Percentiles rank a stretch among this genome's conserved stretches.
Conservation (phyloP, 2,888 invertebrate genomes). For the Papilio protenor region DNA sequence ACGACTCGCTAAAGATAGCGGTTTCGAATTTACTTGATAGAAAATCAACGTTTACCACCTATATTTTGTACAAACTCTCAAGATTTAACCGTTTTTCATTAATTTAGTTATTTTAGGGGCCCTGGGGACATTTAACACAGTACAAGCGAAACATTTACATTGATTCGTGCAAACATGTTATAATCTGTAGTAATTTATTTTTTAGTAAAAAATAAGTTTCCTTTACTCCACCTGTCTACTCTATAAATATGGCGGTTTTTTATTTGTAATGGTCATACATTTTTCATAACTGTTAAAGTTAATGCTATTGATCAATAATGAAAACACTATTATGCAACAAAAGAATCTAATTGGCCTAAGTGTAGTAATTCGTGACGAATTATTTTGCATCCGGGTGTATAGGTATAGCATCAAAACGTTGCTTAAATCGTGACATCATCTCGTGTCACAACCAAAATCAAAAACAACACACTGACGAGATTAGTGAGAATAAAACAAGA, state of each 20-base stretch:
- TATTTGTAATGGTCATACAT: not conserved
- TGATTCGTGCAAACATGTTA: not conserved
- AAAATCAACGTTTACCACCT: constrained; percentile 64
- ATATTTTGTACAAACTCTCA: constrained; percentile 63
- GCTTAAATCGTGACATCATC: constrained; percentile 24
- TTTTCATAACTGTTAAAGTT: not conserved
- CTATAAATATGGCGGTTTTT: not conserved
- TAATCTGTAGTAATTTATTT: not conserved
- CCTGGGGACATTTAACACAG: not conserved
- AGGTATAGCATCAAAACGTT: constrained; percentile 5
- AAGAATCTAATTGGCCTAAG: constrained; percentile 13
- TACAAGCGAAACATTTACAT: not conserved
- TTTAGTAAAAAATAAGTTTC: not conserved
- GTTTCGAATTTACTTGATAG: constrained; percentile 52
- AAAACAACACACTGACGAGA: constrained; percentile 11
- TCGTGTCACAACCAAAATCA: constrained; percentile 19
- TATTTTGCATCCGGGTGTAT: constrained; percentile 29
- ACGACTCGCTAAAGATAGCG: constrained; percentile 76
- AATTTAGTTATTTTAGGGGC: constrained; percentile 58
- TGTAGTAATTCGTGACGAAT: constrained; percentile 14
- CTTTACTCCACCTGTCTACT: not conserved
- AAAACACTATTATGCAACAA: constrained; percentile 7
- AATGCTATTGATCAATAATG: constrained; percentile 1
- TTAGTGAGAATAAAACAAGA: constrained; percentile 5
- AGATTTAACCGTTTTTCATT: constrained; percentile 60